Evolutionary conservation across 2,888 invertebrate genomes (phyloP).

Genomic region (Allophyes oxyacanthae): DNA sequence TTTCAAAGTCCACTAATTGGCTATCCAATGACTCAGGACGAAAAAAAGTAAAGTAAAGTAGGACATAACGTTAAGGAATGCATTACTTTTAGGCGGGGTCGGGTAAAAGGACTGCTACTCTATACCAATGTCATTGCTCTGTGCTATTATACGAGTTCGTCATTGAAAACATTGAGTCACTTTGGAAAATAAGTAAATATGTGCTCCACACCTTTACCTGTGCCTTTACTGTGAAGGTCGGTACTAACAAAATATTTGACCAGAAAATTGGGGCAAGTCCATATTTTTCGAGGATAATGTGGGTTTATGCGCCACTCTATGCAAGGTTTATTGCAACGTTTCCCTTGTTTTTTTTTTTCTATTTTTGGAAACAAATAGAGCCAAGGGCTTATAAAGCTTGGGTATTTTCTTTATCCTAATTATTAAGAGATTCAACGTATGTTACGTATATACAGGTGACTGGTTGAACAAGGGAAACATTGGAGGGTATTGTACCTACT

Average conservation of each 20-base stretch:
- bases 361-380: slow-evolving; percentile 16
- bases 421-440: no score
- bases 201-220: slow-evolving; percentile 23
- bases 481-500: no score
- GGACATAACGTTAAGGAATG: slow-evolving; percentile 7
- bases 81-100: background rate
- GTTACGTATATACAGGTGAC: no score
- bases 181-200: slow-evolving; percentile 8
- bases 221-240: slow-evolving; percentile 12
- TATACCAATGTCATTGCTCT: no score
- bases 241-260: slow-evolving; percentile 27
- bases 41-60: slow-evolving; percentile 19
- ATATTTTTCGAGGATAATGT: slow-evolving; percentile 13
- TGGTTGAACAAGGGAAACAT: no score
- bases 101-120: background rate
- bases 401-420: no score
- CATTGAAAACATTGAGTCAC: slow-evolving; percentile 29
- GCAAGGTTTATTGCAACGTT: slow-evolving; percentile 22
- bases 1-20: no score
- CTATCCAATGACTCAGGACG: slow-evolving; percentile 11
- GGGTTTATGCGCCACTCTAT: slow-evolving; percentile 13
- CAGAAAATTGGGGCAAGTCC: slow-evolving; percentile 33
- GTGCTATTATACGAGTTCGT: background rate
- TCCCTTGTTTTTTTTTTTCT: slow-evolving; percentile 18
- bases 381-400: no score